phyloP scores from a whole-genome alignment of 2,888 invertebrate genomes.

The Helleia helle region DNA sequence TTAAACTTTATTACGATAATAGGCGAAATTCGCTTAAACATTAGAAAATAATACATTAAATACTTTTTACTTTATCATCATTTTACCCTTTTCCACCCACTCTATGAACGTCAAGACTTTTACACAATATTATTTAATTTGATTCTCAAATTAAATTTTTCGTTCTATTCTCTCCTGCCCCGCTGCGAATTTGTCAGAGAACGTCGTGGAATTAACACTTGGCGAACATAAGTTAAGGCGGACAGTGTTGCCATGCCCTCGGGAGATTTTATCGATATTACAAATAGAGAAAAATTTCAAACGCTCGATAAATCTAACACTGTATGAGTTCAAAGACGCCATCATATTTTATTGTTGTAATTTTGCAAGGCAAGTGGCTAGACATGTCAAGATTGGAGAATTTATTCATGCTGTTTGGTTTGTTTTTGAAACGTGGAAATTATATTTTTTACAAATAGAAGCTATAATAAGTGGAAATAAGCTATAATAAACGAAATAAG shows the following conservation, averaged over 20 bases:
- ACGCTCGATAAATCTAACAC: conserved; percentile 6
- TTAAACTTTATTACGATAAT: too few relatives aligned
- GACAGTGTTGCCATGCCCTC: conserved; percentile 32
- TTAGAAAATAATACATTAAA: too few relatives aligned
- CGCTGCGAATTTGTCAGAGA: conserved; percentile 49
- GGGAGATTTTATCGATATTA: conserved; percentile 39
- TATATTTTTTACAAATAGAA: not conserved
- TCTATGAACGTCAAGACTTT: too few relatives aligned
- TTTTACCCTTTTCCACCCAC: too few relatives aligned
- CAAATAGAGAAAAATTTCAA: conserved; percentile 8
- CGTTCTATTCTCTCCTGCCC: conserved; percentile 6
- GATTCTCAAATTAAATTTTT: not conserved
- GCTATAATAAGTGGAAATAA: too few relatives aligned
- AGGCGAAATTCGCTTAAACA: too few relatives aligned
- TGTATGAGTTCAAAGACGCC: conserved; percentile 7
- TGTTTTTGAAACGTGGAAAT: not conserved
- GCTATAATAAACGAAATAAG: too few relatives aligned
- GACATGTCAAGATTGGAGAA: conserved; percentile 9
- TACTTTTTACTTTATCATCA: too few relatives aligned
- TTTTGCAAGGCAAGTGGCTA: conserved; percentile 12
- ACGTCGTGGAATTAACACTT: conserved; percentile 59
- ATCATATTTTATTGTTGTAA: conserved; percentile 7
- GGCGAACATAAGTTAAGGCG: conserved; percentile 50
- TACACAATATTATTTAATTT: not conserved
- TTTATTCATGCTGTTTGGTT: conserved; percentile 5